Evolutionary conservation across 2,888 invertebrate genomes (phyloP).

Genomic region (Boloria euphrosyne): DNA sequence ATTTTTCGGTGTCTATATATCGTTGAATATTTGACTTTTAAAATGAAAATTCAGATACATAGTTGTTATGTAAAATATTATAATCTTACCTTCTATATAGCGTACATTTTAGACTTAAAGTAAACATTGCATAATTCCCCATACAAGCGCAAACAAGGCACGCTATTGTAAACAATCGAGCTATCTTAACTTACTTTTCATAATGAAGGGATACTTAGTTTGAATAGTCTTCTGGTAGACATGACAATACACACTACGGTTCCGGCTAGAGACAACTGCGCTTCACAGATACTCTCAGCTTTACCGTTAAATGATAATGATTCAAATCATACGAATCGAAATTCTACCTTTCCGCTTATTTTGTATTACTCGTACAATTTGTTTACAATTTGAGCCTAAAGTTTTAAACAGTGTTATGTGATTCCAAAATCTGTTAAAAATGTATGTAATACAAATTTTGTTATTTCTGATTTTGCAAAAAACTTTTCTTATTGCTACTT

Average conservation of each 20-base stretch:
- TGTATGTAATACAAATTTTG: no score
- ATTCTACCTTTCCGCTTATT: neutral
- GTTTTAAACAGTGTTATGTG: neutral
- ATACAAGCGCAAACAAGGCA: slow-evolving; percentile 13
- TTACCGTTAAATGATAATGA: slow-evolving; percentile 32
- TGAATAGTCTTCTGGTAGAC: slow-evolving; percentile 54
- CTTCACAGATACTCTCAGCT: slow-evolving; percentile 24
- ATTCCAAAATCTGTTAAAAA: no score
- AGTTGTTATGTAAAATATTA: neutral
- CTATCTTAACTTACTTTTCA: slow-evolving; percentile 60
- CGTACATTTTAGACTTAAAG: slow-evolving; percentile 1
- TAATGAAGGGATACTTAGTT: slow-evolving; percentile 66
- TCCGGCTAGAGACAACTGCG: slow-evolving; percentile 38
- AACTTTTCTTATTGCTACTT: no score
- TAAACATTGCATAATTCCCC: slow-evolving; percentile 13
- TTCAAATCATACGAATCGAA: slow-evolving; percentile 4
- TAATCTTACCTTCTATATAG: neutral
- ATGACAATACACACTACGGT: slow-evolving; percentile 53
- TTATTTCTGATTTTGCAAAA: no score
- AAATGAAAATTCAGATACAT: no score
- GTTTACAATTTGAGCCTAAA: neutral
- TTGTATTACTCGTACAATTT: neutral
- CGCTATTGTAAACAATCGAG: slow-evolving; percentile 52
- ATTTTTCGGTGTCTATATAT: no score
- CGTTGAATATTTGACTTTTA: no score